phyloP scores from a whole-genome alignment of 2,797 vertebrate species.

The Bucorvus abyssinicus region DNA sequence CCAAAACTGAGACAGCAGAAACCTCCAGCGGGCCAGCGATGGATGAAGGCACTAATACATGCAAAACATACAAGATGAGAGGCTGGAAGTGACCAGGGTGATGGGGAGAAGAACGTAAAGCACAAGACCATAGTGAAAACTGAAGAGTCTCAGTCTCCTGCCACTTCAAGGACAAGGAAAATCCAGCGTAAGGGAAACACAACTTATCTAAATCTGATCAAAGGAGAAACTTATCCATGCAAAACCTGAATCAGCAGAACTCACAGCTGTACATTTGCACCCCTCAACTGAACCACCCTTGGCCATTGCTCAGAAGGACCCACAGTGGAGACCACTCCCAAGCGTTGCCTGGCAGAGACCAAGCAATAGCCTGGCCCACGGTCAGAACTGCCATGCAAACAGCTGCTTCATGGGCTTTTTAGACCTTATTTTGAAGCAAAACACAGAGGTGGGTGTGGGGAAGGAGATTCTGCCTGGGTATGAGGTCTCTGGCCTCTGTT shows the following conservation, averaged over 20 bases:
- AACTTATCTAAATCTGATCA: neutral
- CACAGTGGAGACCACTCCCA: neutral
- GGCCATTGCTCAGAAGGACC: neutral
- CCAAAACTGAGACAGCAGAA: neutral
- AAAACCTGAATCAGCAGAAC: slow-evolving; percentile 10
- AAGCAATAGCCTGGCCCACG: neutral
- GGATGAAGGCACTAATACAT: neutral
- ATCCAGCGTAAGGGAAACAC: neutral
- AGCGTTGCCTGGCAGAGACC: neutral
- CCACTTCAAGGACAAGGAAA: neutral
- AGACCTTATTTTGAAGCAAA: neutral
- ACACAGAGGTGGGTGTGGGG: neutral
- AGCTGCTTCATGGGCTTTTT: neutral
- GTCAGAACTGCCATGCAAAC: neutral
- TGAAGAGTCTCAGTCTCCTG: neutral
- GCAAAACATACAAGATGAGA: neutral
- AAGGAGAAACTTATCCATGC: neutral
- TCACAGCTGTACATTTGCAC: neutral
- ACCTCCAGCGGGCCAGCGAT: neutral
- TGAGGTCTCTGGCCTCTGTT: neutral
- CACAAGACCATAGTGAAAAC: neutral
- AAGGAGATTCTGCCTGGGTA: neutral
- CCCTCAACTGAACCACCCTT: neutral
- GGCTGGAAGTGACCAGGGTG: neutral
- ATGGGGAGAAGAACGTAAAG: neutral